Evolutionary conservation across 2,797 vertebrate species (phyloP), one percentile per base, ranked within the genome.

Genomic region (Diceros bicornis): DNA sequence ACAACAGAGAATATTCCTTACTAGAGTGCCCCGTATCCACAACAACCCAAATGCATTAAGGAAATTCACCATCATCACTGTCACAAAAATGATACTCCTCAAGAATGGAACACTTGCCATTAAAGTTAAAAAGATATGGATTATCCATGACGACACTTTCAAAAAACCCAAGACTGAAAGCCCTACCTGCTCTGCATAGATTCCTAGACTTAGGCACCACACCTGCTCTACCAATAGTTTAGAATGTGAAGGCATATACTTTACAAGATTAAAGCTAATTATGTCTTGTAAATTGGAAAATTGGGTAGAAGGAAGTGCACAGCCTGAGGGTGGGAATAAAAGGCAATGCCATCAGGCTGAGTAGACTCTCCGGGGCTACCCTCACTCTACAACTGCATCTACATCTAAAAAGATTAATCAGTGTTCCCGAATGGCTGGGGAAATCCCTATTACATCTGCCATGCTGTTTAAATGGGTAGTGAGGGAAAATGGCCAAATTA

Each of bases 201-300:
- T 71, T 83, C 44, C 50, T 57, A 95, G 79, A 75, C 13, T 57
- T 37, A 64, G 37, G n/a, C 64, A 64, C 17, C 78, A 84, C 16
- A 44, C 12, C 27, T 75, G 8, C 27, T 88, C 34, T 34, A 83
- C 37, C 37, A 84, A 88, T 14, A 85, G 20, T 37, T 61, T 13
- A 85, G 52, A 75, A 94, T 9, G 44, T 50, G 32, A 87, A 87
- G 55, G 14, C 20, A 74, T 20, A 41, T 29, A 89, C 21, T 83
- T n/a, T 44, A 52, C 14, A 75, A 27, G 34, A 83, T 34, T 78
- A 83, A 84, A 95, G 85, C 20, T 87, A 95, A 66, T 61, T 68
- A 32, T 7, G 21, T 34, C 29, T 92, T 34, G 52, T 34, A 94
- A 89, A 62, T 37, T 57, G 11, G 23, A 95, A 96, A 89, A 64